Conservation (phyloP, 2,113 vertebrate genomes). For the Crocuta crocuta region DNA sequence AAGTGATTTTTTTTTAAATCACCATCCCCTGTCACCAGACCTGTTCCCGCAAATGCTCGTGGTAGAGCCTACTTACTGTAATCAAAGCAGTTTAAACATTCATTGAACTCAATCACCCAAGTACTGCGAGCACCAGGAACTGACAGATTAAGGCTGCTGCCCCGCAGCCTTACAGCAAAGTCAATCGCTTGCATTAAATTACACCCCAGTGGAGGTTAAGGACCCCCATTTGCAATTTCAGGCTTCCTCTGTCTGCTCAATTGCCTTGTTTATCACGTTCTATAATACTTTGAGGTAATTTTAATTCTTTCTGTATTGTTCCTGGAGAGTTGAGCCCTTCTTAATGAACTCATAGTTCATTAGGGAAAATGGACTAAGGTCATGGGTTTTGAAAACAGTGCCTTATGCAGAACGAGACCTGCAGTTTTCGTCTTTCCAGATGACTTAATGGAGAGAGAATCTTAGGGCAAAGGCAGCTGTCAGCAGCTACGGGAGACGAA, state of each 20-base stretch:
- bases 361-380: conserved; percentile 27
- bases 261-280: neutral
- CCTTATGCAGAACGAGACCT: neutral
- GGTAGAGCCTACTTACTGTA: neutral
- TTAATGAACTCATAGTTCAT: conserved; percentile 25
- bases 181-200: neutral
- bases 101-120: conserved; percentile 2
- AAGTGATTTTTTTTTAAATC: conserved; percentile 25
- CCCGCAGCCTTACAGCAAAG: neutral
- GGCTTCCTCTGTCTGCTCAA: neutral
- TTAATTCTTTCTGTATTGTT: conserved; percentile 43
- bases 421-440: conserved; percentile 63
- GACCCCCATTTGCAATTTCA: neutral
- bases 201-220: neutral
- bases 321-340: neutral
- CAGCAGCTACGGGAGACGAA: neutral
- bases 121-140: conserved; percentile 18
- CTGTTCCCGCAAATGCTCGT: neutral
- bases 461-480: conserved; percentile 47
- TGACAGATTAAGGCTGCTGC: neutral
- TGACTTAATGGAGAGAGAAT: conserved; percentile 63
- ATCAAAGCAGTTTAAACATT: conserved; percentile 30
- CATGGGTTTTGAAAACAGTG: conserved; percentile 32
- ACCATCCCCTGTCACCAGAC: neutral
- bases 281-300: neutral